A percentile compares a stretch with the other conserved stretches of the same genome.
Conservation (phyloP, 1,140 invertebrate species). For the Apis florea region DNA sequence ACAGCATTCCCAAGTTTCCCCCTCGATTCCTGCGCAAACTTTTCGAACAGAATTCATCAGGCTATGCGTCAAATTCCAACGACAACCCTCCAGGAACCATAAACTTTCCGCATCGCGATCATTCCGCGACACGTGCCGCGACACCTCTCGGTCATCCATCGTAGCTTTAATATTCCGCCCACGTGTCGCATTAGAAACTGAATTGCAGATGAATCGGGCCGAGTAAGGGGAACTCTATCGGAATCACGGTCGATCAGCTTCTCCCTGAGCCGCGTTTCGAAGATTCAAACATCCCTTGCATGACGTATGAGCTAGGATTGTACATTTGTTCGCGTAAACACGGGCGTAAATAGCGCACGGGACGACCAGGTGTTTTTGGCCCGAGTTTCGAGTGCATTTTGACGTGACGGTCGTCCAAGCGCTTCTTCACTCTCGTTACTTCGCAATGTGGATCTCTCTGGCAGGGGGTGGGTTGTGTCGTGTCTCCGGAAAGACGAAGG, state of each 20-base stretch:
- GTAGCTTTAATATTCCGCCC: slow-evolving; percentile 7
- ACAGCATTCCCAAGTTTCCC: too few species aligned
- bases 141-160: not conserved
- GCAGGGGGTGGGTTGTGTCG: not conserved
- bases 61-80: not conserved
- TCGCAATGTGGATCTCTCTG: slow-evolving; percentile 49
- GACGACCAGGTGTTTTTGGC: slow-evolving; percentile 55
- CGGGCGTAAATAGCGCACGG: slow-evolving; percentile 42
- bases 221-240: too few species aligned
- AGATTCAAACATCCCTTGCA: too few species aligned
- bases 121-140: not conserved
- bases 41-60: too few species aligned
- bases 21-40: too few species aligned
- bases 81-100: too few species aligned
- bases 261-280: not conserved
- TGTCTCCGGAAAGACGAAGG: not conserved
- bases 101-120: not conserved
- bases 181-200: slow-evolving; percentile 4
- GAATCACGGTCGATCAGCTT: not conserved
- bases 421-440: slow-evolving; percentile 59
- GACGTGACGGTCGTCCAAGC: slow-evolving; percentile 45
- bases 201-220: slow-evolving; percentile 21
- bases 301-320: not conserved
- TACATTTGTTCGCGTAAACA: slow-evolving; percentile 37
- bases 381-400: slow-evolving; percentile 48